phyloP scores from a whole-genome alignment of 2,888 invertebrate genomes.

The Cylloceria caligata region DNA sequence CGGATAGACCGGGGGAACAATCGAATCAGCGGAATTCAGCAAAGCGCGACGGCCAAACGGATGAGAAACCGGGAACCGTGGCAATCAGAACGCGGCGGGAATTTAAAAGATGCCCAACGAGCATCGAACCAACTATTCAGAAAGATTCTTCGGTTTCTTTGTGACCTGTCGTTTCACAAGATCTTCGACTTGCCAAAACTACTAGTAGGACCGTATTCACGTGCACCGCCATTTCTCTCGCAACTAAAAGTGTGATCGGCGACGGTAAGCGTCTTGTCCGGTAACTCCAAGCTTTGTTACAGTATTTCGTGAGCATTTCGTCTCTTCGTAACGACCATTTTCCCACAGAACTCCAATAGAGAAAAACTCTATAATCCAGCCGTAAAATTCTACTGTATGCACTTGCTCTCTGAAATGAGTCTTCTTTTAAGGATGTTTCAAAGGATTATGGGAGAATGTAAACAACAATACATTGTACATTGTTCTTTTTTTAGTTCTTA shows the following conservation, averaged over 20 bases:
- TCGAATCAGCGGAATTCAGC: conserved; percentile 77
- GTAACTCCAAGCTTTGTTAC: conserved; percentile 43
- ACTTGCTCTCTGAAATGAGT: conserved; percentile 4
- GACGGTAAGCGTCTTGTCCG: background rate
- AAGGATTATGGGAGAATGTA: too few relatives aligned
- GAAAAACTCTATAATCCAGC: conserved; percentile 36
- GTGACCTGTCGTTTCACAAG: conserved; percentile 25
- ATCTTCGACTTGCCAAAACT: conserved; percentile 40
- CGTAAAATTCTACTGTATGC: conserved; percentile 42
- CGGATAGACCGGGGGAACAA: conserved; percentile 69
- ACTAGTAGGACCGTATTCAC: conserved; percentile 32
- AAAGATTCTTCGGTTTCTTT: conserved; percentile 30
- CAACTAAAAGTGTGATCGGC: conserved; percentile 30
- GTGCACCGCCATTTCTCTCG: conserved; percentile 28
- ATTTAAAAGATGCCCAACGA: conserved; percentile 74
- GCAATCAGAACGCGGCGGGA: conserved; percentile 73
- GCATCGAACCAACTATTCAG: conserved; percentile 10
- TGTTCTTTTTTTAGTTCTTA: too few relatives aligned
- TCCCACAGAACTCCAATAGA: conserved; percentile 44
- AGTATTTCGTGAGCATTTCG: conserved; percentile 54
- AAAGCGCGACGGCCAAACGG: conserved; percentile 48
- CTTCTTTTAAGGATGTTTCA: background rate
- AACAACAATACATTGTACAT: too few relatives aligned
- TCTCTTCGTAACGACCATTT: conserved; percentile 46
- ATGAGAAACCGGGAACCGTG: conserved; percentile 43